Conservation (phyloP, 2,113 vertebrate genomes). For the Prietella phreatophila region DNA sequence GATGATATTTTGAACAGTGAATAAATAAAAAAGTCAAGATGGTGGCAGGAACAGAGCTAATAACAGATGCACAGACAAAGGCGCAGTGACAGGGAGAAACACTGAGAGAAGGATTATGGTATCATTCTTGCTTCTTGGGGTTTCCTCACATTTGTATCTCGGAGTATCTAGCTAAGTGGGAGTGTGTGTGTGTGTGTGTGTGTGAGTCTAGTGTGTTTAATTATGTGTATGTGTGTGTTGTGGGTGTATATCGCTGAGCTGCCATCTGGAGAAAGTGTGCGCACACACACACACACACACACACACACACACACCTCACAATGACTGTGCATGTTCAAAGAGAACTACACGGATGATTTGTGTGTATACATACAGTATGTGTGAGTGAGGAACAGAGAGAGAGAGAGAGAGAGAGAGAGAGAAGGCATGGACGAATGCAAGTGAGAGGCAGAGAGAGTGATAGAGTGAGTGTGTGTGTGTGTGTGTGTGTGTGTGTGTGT, state of each 20-base stretch:
- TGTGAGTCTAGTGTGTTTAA: neutral
- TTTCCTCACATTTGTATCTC: neutral
- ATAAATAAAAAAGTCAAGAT: neutral
- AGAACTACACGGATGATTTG: neutral
- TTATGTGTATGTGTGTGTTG: neutral
- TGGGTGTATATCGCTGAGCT: neutral
- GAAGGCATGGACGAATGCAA: neutral
- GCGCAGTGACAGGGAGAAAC: neutral
- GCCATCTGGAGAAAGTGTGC: slow-evolving; percentile 2
- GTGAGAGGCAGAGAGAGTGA: neutral
- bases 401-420: too few relatives aligned
- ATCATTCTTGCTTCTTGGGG: neutral
- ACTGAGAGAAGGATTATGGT: neutral
- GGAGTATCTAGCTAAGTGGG: neutral
- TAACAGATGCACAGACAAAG: slow-evolving; percentile 10
- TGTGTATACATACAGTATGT: neutral
- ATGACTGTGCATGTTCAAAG: neutral
- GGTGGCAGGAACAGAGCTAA: slow-evolving; percentile 10
- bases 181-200: neutral
- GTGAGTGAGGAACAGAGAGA: too few relatives aligned
- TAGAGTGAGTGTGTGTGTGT: neutral
- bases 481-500: slow-evolving; percentile 4
- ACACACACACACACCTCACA: neutral
- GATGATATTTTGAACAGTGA: neutral
- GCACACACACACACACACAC: neutral